Conservation (phyloP, 2,888 invertebrate species). For the Notodonta dromedarius region DNA sequence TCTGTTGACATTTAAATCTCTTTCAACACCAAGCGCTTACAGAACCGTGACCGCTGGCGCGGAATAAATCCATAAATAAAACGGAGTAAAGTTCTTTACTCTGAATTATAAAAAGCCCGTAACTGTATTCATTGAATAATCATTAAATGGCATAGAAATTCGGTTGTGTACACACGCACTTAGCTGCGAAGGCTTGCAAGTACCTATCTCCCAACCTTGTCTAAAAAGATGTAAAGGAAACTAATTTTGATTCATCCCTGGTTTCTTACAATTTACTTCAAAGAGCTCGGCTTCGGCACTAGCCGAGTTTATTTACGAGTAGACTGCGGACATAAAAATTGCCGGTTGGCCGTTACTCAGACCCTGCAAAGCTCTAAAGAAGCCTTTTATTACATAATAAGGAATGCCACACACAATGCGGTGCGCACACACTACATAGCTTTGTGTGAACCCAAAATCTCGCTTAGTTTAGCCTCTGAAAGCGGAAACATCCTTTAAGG, state of each 20-base stretch:
- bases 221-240: neutral
- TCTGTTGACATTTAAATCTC: conserved; percentile 7
- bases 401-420: neutral
- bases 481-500: conserved; percentile 8
- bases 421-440: conserved; percentile 8
- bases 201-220: neutral
- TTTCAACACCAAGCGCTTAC: neutral
- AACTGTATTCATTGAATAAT: too few relatives aligned
- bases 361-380: conserved; percentile 11
- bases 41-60: conserved; percentile 2
- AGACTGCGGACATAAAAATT: conserved; percentile 9
- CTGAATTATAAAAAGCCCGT: neutral
- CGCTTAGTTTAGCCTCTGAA: conserved; percentile 15
- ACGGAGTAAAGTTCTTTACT: conserved; percentile 7
- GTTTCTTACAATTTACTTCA: neutral
- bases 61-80: conserved; percentile 5
- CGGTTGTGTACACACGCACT: too few relatives aligned
- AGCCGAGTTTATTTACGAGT: conserved; percentile 3
- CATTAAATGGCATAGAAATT: too few relatives aligned
- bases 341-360: conserved; percentile 6
- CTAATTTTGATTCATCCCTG: neutral
- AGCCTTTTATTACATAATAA: conserved; percentile 15
- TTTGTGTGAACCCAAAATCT: conserved; percentile 16
- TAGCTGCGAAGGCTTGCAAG: too few relatives aligned
- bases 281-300: neutral